Evolutionary conservation across 2,113 vertebrate species (phyloP), one percentile per base, ranked within the genome.

Genomic region (Polypterus bichir): DNA sequence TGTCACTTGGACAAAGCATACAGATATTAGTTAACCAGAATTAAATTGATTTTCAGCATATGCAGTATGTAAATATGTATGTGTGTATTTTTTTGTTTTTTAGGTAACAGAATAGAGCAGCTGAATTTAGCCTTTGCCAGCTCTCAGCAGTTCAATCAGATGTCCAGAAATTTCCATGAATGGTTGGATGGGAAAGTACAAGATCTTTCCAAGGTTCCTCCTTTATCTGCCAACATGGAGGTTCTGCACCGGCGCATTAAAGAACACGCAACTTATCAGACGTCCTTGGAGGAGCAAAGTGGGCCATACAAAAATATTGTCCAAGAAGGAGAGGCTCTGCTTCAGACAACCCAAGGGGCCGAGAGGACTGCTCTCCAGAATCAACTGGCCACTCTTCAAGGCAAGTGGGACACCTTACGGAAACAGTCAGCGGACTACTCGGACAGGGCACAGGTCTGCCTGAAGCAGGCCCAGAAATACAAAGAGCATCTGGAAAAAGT

Each of bases 141-240:
- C 74, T 97, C 92, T 67, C 91, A 96, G 77, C 94, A 97, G 62
- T 98, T 99, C 75, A 88, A 97, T 70, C 88, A 92, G 68, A 94
- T 86, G 76, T 96, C 90, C 46, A 90, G 88, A 79, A 91, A 98
- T 72, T 93, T 98, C 70, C 86, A 95, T 70, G 69, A 69, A 4
- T 99, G 94, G 95, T 71, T 98, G 48, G 76, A 83, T 56, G 78
- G 82, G 68, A 91, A 83, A 79, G 86, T 88, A 66, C 84, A 86
- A 69, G 88, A 93, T 44, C 86, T 90, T 68, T 76, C 64, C 4
- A 77, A 77, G 58, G 77, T 81, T 48, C 69, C 44, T 59, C 73
- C 79, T 11, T 62, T 97, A 64, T 93, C 93, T 10, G 83, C 91
- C 63, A 90, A 83, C 66, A 73, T 81, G 0, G 87, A 92, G 9